Evolutionary conservation across 35 echinoderm and acorn worm genomes (phyloP).

Genomic region (Heliocidaris tuberculata): DNA sequence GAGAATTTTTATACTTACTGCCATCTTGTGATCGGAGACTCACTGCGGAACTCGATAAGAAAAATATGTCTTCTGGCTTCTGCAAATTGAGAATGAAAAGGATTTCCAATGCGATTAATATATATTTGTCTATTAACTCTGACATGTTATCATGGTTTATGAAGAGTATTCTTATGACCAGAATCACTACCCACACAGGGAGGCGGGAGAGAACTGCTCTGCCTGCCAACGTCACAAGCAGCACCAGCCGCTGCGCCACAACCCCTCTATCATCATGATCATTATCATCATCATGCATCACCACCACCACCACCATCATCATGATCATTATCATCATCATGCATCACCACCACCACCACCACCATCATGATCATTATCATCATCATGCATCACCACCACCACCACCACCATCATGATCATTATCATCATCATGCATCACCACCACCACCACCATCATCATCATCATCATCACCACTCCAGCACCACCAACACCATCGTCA

Average conservation of each 20-base stretch:
- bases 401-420: background rate
- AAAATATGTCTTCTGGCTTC: background rate
- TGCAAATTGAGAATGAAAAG: background rate
- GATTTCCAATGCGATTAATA: background rate
- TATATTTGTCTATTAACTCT: too few relatives aligned
- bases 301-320: too few relatives aligned
- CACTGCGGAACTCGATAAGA: background rate
- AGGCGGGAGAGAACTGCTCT: too few relatives aligned
- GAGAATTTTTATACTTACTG: background rate
- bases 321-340: too few relatives aligned
- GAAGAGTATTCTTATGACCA: too few relatives aligned
- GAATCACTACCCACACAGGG: too few relatives aligned
- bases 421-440: background rate
- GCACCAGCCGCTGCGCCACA: too few relatives aligned
- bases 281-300: too few relatives aligned
- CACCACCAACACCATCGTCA: background rate
- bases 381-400: too few relatives aligned
- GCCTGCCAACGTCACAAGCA: too few relatives aligned
- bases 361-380: background rate
- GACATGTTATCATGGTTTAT: too few relatives aligned
- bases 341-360: background rate
- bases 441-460: background rate
- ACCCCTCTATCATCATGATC: too few relatives aligned
- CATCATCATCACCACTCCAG: background rate
- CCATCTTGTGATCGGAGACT: background rate